Evolutionary conservation across 2,797 vertebrate genomes (phyloP), one percentile per base, ranked within the genome.

Genomic region (Hapalemur alaotrensis): DNA sequence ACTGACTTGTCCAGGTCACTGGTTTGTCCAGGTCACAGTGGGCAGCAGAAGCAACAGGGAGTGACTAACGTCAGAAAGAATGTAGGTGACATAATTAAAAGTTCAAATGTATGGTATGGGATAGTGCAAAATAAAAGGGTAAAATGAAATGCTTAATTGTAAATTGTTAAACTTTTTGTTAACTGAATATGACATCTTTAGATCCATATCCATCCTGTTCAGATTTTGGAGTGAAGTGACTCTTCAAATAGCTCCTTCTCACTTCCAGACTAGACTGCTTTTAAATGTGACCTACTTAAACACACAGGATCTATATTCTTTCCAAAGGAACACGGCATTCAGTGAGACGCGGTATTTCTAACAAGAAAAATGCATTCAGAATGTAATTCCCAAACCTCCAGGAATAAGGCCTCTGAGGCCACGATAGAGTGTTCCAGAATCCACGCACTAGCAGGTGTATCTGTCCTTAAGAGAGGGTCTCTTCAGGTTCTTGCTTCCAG

Each of bases 251-350:
- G 15, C 22, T 78, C 12, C 46, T 95, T 65, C 41, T 92, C 61
- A 30, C 23, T 61, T 84, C 78, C 17, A 23, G 1, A 57, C 38
- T 85, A 23, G 1, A 50, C 38, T 85, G 67, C 28, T 89, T 93
- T 93, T 84, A 76, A 80, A 35, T 89, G 28, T 89, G 54, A 89
- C 88, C 67, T 82, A 83, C 85, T 89, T 96, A 89, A 92, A 22
- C 52, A 28, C 61, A 76, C 22, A 85, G 88, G 78, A 76, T 89
- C 65, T 93, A 25, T 65, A n/a, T 30, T 80, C 69, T 87, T 92
- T 93, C 52, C n/a, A 65, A 30, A 89, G n/a, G 13, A 75, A 48
- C 70, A n/a, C 30, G 11, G 95, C 48, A 52, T 50, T 88, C 78
- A 85, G 30, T 35, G 20, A 86, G n/a, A 76, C 63, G 5, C 46